Evolutionary conservation across 2,113 vertebrate species (phyloP), one percentile per base, ranked within the genome.

Genomic region (Percopsis transmontana): DNA sequence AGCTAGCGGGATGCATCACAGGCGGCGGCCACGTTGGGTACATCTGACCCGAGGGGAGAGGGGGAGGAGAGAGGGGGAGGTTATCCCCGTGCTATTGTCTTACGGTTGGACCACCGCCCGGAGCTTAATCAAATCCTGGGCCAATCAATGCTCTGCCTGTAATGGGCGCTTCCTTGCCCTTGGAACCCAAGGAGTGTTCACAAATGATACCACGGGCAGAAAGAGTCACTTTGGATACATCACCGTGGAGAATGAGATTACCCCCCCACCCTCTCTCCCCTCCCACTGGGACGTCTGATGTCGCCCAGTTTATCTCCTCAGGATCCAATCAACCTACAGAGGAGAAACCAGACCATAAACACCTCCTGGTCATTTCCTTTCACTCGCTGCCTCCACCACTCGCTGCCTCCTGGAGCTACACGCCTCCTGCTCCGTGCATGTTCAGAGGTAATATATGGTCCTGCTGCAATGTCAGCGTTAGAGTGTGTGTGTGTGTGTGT

Each of bases 111-210:
- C 76, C 58, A 77, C 51, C 77, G 84, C 84, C 76, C 70, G 76
- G 81, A 69, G 76, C 85, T 87, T 91, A 91, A 91, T 91, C 90
- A 87, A 89, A 90, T 91, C 83, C 74, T 5, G 50, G 51, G 68
- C 84, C 77, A 90, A 89, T 91, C 87, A 84, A 89, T 91, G 84
- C 71, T 2, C 41, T 73, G 4, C 74, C 80, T 81, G 69, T 69
- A 59, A 67, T 78, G 77, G 82, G 84, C 82, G 66, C 11, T 69
- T 66, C 71, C 73, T 58, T 84, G 81, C 81, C 85, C 89, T 88
- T 84, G 85, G 84, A 85, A 80, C 80, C 81, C 59, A 86, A 88
- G 82, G 77, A 87, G 85, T 78, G 70, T 75, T 77, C 74, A 50
- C 68, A 79, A 73, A 77, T 67, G 83, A 85, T 82, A 82, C 76